Conservation (phyloP, 2,113 vertebrate genomes). For the Vulpes lagopus region DNA sequence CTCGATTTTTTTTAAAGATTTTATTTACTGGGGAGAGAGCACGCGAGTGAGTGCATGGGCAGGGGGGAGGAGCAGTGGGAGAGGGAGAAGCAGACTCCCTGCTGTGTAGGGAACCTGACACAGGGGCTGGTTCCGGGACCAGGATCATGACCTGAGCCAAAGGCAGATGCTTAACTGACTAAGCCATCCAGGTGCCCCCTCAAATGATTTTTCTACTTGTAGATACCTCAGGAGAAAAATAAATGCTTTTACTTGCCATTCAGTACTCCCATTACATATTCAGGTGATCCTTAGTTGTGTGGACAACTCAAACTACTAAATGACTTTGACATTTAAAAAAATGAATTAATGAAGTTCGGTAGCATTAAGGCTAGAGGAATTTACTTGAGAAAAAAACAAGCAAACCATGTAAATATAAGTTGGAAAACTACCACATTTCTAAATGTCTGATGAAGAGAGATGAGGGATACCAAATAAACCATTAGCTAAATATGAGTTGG, state of each 20-base stretch:
- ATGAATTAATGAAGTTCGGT: background rate
- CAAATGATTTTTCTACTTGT: background rate
- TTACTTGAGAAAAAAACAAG: background rate
- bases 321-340: conserved; percentile 34
- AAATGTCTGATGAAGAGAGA: background rate
- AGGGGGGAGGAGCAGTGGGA: background rate
- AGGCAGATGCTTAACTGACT: background rate
- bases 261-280: background rate
- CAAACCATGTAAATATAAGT: background rate
- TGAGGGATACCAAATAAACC: background rate
- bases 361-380: background rate
- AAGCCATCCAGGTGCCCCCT: background rate
- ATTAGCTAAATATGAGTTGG: background rate
- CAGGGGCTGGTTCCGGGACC: too few relatives aligned
- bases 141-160: background rate
- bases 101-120: background rate
- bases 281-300: background rate
- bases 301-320: background rate
- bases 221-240: background rate
- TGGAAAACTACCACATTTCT: background rate
- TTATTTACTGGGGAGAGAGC: background rate
- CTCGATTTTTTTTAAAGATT: background rate
- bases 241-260: background rate
- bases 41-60: background rate
- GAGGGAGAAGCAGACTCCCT: background rate